phyloP scores from a whole-genome alignment of 2,113 vertebrate species.

The Talpa occidentalis region DNA sequence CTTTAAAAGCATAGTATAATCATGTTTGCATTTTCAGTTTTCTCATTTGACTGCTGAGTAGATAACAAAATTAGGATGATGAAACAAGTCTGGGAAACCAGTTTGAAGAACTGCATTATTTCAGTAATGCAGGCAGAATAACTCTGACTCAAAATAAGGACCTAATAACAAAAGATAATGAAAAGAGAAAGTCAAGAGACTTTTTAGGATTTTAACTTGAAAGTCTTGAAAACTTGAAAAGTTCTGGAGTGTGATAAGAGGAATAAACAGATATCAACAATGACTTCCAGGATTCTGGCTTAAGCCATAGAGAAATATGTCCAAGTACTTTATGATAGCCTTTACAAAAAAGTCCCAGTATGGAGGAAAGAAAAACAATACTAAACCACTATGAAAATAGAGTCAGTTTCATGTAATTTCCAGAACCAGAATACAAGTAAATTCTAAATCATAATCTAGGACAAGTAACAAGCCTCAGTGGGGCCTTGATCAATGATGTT shows the following conservation, averaged over 20 bases:
- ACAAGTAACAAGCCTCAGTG: not conserved
- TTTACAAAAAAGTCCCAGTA: not conserved
- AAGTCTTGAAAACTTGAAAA: not conserved
- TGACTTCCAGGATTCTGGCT: not conserved
- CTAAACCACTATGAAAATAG: not conserved
- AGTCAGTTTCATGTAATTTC: not conserved
- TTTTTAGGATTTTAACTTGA: not conserved
- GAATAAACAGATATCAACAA: not conserved
- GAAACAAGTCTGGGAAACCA: not conserved
- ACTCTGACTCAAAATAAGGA: not conserved
- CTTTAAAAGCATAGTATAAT: not conserved
- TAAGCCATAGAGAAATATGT: not conserved
- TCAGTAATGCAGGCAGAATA: not conserved
- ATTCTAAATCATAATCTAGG: not conserved
- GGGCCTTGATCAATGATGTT: not conserved
- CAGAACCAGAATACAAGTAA: not conserved
- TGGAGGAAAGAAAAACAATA: not conserved
- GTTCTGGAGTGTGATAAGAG: not conserved
- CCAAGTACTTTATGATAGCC: not conserved
- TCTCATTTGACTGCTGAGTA: not conserved
- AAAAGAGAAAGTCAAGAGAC: not conserved
- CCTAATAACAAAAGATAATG: not conserved
- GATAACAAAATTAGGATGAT: not conserved
- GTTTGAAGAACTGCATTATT: not conserved
- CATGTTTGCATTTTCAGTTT: not conserved